Evolutionary conservation across 2,113 vertebrate genomes (phyloP).

Genomic region (Hirundichthys speculiger): DNA sequence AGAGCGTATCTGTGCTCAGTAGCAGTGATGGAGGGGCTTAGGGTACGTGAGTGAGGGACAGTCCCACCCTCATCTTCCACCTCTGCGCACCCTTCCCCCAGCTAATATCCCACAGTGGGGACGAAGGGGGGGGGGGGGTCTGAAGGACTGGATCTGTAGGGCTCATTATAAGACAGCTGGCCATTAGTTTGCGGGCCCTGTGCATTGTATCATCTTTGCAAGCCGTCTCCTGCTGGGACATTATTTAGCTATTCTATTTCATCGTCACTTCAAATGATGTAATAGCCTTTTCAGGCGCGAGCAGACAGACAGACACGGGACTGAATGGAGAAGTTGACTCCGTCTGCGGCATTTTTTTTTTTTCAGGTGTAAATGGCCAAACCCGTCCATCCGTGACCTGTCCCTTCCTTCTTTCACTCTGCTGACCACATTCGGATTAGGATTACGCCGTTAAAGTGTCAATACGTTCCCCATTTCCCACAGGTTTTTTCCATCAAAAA

Average conservation of each 20-base stretch:
- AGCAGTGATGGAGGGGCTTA: slow-evolving; percentile 54
- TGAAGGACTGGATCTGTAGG: slow-evolving; percentile 48
- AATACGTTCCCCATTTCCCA: slow-evolving; percentile 4
- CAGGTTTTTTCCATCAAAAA: slow-evolving; percentile 13
- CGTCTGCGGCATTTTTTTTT: slow-evolving; percentile 37
- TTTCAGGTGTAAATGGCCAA: slow-evolving; percentile 17
- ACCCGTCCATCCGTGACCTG: slow-evolving; percentile 5
- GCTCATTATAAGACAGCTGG: slow-evolving; percentile 80
- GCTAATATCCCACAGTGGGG: slow-evolving; percentile 46
- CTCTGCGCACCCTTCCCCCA: slow-evolving; percentile 33
- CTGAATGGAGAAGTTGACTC: slow-evolving; percentile 60
- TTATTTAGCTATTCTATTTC: slow-evolving; percentile 81
- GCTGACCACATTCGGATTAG: slow-evolving; percentile 18
- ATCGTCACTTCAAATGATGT: slow-evolving; percentile 75
- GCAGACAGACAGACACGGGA: slow-evolving; percentile 43
- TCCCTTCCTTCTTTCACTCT: slow-evolving; percentile 6
- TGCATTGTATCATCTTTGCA: slow-evolving; percentile 68
- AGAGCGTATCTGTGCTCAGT: slow-evolving; percentile 65
- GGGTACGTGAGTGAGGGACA: slow-evolving; percentile 59
- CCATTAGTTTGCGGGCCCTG: slow-evolving; percentile 70
- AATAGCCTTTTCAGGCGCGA: slow-evolving; percentile 63
- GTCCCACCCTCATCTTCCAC: slow-evolving; percentile 58
- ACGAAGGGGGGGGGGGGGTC: slow-evolving; percentile 50
- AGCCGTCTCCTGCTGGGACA: slow-evolving; percentile 73
- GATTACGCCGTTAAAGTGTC: slow-evolving; percentile 23